Conservation (phyloP, 2,113 vertebrate species). For the Rhinogobius similis region DNA sequence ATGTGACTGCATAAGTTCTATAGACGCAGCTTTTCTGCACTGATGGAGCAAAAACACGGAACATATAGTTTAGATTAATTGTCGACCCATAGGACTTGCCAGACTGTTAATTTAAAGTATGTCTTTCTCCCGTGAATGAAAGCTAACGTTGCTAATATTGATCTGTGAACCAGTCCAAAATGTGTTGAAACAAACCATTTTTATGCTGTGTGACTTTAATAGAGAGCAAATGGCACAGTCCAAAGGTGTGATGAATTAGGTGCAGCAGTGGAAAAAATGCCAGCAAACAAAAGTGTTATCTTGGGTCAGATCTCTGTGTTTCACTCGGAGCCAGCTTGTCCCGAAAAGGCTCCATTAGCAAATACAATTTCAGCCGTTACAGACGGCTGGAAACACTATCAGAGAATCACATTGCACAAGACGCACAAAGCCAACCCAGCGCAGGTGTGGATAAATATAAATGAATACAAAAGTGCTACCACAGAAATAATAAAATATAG, state of each 20-base stretch:
- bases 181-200: constrained; percentile 10
- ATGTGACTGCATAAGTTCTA: constrained; percentile 59
- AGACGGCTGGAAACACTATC: constrained; percentile 59
- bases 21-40: constrained; percentile 41
- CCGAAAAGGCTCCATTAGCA: constrained; percentile 66
- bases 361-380: constrained; percentile 67
- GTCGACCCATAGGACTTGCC: not conserved
- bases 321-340: constrained; percentile 46
- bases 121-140: constrained; percentile 11
- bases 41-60: constrained; percentile 36
- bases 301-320: constrained; percentile 55
- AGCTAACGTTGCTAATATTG: constrained; percentile 16
- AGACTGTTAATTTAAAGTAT: constrained; percentile 1
- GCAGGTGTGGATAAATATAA: constrained; percentile 24
- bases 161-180: constrained; percentile 17
- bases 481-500: constrained; percentile 13
- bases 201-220: constrained; percentile 21
- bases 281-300: constrained; percentile 57
- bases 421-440: not conserved
- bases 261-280: constrained; percentile 44
- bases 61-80: constrained; percentile 25
- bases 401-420: constrained; percentile 26
- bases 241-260: constrained; percentile 40
- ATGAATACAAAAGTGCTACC: not conserved
- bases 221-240: constrained; percentile 29